A percentile compares a stretch with the other conserved stretches of the same genome.
phyloP scores from a whole-genome alignment of 2,888 invertebrate species.

The Stenoptilia bipunctidactyla region DNA sequence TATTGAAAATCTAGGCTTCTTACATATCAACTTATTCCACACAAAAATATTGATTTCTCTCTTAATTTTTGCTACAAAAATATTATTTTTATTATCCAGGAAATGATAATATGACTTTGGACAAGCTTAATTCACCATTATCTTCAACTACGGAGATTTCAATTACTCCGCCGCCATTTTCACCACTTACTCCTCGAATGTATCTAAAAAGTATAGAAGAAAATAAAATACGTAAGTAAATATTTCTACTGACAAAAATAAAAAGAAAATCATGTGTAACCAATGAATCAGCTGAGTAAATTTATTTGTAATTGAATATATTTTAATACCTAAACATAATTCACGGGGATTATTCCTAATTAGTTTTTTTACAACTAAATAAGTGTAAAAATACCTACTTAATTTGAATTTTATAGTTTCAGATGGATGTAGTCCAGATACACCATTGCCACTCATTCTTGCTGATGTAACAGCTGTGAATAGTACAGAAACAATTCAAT shows the following conservation, averaged over 20 bases:
- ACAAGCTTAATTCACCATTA: conserved; percentile 7
- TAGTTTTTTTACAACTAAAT: too few species aligned
- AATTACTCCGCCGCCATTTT: conserved; percentile 1
- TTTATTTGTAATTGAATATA: background rate
- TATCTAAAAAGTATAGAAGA: too few species aligned
- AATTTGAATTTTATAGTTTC: too few species aligned
- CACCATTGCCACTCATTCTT: too few species aligned
- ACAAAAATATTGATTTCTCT: conserved; percentile 3
- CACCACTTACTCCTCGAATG: too few species aligned
- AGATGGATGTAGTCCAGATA: too few species aligned
- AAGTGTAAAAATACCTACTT: too few species aligned
- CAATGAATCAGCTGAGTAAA: conserved; percentile 6
- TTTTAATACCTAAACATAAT: too few species aligned
- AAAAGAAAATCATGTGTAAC: conserved; percentile 4
- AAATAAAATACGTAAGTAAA: conserved; percentile 2
- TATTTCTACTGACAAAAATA: conserved; percentile 4
- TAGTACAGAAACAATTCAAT: too few species aligned
- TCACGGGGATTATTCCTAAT: too few species aligned
- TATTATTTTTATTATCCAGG: conserved; percentile 5
- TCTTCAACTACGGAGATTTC: conserved; percentile 8
- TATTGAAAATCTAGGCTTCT: too few species aligned
- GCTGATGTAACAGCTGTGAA: too few species aligned
- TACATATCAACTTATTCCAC: conserved; percentile 1
- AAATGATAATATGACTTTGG: conserved; percentile 6
- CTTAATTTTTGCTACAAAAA: background rate